Evolutionary conservation across 2,888 invertebrate species (phyloP), one percentile per base, ranked within the genome.

Genomic region (Gisinianus flammeolus): DNA sequence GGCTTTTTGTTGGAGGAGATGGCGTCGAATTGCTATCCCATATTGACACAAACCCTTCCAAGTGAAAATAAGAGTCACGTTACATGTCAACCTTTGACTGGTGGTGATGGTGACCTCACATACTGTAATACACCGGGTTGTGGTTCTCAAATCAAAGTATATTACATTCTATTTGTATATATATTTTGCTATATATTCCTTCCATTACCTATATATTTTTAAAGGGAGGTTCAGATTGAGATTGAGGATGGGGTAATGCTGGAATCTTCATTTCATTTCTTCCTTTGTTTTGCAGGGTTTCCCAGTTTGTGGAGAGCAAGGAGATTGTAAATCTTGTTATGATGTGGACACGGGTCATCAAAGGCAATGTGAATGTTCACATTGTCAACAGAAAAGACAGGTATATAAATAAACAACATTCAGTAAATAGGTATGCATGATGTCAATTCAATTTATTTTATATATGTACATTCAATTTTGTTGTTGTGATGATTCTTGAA

Each of bases 291-390:
- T 24, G 24, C 28, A 79, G 76, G 73, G 72, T 19, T 58, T 76
- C 33, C 76, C 79, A 2, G 35, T 58, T 6, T 72, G 79, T 54
- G 35, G 35, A n/a, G 33, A 30, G 24, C 24, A 24, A 28, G 31
- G 12, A 30, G 28, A 10, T 0, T 56, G 56, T n/a, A 24, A 31
- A 24, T 64, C 78, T 31, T 83, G 82, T 58, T 83, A 83, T 64
- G 83, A 83, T 74, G 72, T 79, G 24, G 77, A 79, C 4, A 78
- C 83, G 16, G 79, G 83, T n/a, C 83, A 83, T 64, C 83, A 83
- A 58, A 66, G 82, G n/a, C 79, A 79, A 68, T 83, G 83, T 56
- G 82, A 83, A 44, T 83, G 83, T 79, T 74, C 78, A 2, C 73
- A 79, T 22, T 83, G 83, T 64, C 33, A 72, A 3, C 19, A 22